phyloP scores from a whole-genome alignment of 2,888 invertebrate genomes.

The Temnothorax unifasciatus region DNA sequence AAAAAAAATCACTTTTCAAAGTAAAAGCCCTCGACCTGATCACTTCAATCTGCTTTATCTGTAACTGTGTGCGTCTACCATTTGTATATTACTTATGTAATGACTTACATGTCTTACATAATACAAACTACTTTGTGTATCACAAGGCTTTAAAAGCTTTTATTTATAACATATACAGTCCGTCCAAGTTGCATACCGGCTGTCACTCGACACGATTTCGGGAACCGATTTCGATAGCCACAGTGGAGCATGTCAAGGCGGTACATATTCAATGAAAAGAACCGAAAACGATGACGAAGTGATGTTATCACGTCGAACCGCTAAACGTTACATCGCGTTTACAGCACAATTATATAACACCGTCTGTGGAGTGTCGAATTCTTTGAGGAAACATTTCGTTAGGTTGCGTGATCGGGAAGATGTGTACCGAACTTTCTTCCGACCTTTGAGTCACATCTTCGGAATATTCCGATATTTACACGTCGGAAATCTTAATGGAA shows the following conservation, averaged over 20 bases:
- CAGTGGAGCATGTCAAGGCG: neutral
- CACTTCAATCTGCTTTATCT: slow-evolving; percentile 34
- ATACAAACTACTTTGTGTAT: slow-evolving; percentile 34
- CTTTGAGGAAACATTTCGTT: slow-evolving; percentile 67
- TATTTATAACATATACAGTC: slow-evolving; percentile 33
- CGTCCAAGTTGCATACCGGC: slow-evolving; percentile 16
- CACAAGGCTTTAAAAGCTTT: slow-evolving; percentile 39
- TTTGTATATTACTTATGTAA: slow-evolving; percentile 41
- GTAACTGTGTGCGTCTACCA: neutral
- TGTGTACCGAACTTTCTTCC: slow-evolving; percentile 70
- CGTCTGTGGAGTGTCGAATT: slow-evolving; percentile 15
- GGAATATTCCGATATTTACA: neutral
- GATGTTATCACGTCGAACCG: slow-evolving; percentile 58
- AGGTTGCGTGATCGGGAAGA: slow-evolving; percentile 65
- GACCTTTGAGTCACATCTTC: slow-evolving; percentile 28
- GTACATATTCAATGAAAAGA: neutral
- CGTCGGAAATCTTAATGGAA: neutral
- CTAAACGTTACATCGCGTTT: slow-evolving; percentile 44
- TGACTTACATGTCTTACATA: slow-evolving; percentile 27
- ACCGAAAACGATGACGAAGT: slow-evolving; percentile 59
- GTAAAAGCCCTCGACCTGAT: neutral
- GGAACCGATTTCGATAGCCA: slow-evolving; percentile 28
- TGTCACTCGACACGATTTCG: neutral
- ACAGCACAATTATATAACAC: slow-evolving; percentile 65
- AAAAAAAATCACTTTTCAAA: slow-evolving; percentile 25